Evolutionary conservation across 2,113 vertebrate species (phyloP).

Genomic region (Gopherus evgoodei): DNA sequence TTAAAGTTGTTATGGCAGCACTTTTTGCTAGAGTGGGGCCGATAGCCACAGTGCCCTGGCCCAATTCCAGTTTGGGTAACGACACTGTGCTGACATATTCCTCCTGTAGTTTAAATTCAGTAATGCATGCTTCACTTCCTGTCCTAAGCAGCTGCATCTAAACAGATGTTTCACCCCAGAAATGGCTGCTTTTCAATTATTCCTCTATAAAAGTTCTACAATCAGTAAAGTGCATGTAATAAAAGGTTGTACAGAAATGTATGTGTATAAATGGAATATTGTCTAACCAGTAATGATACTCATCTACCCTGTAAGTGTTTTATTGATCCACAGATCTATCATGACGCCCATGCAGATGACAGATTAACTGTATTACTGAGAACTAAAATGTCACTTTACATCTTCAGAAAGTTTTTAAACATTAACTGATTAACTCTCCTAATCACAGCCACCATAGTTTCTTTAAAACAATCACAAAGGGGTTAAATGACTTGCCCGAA

Average conservation of each 20-base stretch:
- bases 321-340: conserved; percentile 19
- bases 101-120: not conserved
- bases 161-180: not conserved
- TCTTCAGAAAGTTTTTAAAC: not conserved
- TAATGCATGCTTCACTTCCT: not conserved
- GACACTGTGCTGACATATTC: not conserved
- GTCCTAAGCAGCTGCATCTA: not conserved
- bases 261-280: not conserved
- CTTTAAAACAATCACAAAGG: not conserved
- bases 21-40: not conserved
- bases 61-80: not conserved
- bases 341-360: not conserved
- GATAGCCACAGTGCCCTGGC: not conserved
- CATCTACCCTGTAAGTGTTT: conserved; percentile 29
- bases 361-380: not conserved
- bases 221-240: not conserved
- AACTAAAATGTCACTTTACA: not conserved
- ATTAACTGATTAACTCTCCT: not conserved
- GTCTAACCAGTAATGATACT: conserved; percentile 21
- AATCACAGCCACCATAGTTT: not conserved
- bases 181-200: not conserved
- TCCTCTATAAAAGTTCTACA: not conserved
- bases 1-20: not conserved
- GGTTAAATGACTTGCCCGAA: not conserved
- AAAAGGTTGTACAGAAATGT: not conserved